Percentiles rank a stretch among this genome's conserved stretches.
Conservation (phyloP, 2,113 vertebrate genomes). For the Lepidothrix coronata region DNA sequence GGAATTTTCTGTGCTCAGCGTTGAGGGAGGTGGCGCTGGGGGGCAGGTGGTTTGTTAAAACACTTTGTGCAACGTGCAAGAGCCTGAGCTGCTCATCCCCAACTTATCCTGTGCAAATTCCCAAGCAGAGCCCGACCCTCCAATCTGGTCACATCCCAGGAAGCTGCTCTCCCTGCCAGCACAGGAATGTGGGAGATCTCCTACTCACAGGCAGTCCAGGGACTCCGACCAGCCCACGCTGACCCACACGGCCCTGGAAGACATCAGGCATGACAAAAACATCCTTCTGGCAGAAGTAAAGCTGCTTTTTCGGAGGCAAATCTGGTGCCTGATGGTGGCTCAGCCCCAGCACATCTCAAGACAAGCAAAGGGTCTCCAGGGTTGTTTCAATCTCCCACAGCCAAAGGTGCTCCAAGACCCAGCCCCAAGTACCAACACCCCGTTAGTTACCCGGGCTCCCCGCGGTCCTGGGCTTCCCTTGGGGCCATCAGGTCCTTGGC, state of each 20-base stretch:
- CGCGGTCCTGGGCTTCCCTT: slow-evolving; percentile 75
- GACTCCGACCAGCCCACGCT: slow-evolving; percentile 78
- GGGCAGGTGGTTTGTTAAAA: background rate
- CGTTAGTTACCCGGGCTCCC: slow-evolving; percentile 77
- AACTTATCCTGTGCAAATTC: background rate
- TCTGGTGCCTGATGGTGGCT: background rate
- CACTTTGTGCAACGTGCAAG: accelerated
- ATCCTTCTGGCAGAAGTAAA: background rate
- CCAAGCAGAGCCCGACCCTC: background rate
- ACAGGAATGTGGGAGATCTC: background rate
- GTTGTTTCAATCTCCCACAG: background rate
- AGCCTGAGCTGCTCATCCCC: background rate
- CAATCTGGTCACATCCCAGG: accelerated
- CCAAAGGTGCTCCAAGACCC: background rate
- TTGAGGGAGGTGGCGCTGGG: accelerated
- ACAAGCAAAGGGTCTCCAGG: background rate
- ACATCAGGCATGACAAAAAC: background rate
- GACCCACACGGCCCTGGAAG: slow-evolving; percentile 81
- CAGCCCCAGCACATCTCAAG: background rate
- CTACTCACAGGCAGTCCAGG: slow-evolving; percentile 80
- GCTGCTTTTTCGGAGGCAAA: background rate
- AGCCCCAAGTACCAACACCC: background rate
- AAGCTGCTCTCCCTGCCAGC: background rate
- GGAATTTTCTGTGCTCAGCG: background rate
- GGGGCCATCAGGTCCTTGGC: slow-evolving; percentile 77